Evolutionary conservation across 2,888 invertebrate species (phyloP).

Genomic region (Lasioglossum villosulum): DNA sequence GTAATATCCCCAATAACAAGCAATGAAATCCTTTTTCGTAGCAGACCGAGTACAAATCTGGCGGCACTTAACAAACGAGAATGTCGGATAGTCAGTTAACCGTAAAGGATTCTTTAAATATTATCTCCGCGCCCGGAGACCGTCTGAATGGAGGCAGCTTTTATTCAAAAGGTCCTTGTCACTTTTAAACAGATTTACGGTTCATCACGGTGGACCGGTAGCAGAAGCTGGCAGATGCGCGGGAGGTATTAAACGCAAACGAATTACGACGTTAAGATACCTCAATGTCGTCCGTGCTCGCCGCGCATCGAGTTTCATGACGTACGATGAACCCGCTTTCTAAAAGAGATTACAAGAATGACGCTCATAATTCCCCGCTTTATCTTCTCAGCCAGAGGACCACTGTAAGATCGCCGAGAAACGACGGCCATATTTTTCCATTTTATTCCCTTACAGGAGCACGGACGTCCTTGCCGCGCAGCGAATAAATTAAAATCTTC

Average conservation of each 20-base stretch:
- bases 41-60: neutral
- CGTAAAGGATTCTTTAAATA: constrained; percentile 11
- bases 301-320: constrained; percentile 8
- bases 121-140: neutral
- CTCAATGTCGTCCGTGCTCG: neutral
- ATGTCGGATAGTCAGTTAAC: constrained; percentile 1
- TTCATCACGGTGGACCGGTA: constrained; percentile 7
- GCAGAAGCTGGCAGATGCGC: neutral
- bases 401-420: neutral
- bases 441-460: constrained; percentile 5
- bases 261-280: constrained; percentile 19
- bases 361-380: constrained; percentile 14
- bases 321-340: constrained; percentile 19
- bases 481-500: neutral
- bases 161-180: constrained; percentile 3
- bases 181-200: neutral
- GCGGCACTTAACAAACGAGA: neutral
- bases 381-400: neutral
- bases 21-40: neutral
- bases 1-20: neutral
- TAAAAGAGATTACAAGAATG: constrained; percentile 5
- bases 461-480: neutral
- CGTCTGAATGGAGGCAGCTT: neutral
- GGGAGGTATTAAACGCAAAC: constrained; percentile 13
- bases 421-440: constrained; percentile 10